Evolutionary conservation across 1,140 invertebrate species (phyloP).

Genomic region (Holotrichia oblita): DNA sequence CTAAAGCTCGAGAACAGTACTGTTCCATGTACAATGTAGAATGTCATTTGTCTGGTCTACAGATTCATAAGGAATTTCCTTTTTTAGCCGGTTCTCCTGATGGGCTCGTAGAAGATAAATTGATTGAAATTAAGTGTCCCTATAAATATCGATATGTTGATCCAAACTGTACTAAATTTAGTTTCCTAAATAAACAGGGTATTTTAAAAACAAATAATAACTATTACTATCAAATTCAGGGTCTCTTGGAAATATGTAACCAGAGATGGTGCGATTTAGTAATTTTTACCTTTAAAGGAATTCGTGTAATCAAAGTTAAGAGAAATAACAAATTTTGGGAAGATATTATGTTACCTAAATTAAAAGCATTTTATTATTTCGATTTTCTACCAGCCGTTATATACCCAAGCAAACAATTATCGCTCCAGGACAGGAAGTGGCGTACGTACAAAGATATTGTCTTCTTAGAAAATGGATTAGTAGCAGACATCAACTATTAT

Average conservation of each 20-base stretch:
- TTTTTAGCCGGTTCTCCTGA: neutral
- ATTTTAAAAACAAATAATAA: neutral
- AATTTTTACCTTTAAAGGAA: neutral
- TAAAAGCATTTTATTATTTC: neutral
- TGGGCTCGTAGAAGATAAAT: neutral
- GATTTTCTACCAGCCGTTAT: neutral
- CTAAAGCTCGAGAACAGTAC: neutral
- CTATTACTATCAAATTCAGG: neutral
- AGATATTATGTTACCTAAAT: neutral
- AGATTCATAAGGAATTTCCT: neutral
- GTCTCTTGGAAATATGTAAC: neutral
- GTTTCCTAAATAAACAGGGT: neutral
- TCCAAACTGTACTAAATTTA: neutral
- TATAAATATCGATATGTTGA: neutral
- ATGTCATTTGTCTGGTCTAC: neutral
- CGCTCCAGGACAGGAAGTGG: neutral
- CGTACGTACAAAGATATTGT: too few relatives aligned
- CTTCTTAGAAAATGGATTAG: too few relatives aligned
- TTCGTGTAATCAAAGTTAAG: neutral
- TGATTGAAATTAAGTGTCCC: conserved; percentile 8
- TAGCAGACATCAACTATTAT: too few relatives aligned
- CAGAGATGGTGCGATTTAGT: neutral
- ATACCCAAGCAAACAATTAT: neutral
- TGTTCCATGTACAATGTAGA: neutral
- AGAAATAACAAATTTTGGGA: neutral